phyloP scores from a whole-genome alignment of 2,113 vertebrate species.

The Diadophis punctatus region DNA sequence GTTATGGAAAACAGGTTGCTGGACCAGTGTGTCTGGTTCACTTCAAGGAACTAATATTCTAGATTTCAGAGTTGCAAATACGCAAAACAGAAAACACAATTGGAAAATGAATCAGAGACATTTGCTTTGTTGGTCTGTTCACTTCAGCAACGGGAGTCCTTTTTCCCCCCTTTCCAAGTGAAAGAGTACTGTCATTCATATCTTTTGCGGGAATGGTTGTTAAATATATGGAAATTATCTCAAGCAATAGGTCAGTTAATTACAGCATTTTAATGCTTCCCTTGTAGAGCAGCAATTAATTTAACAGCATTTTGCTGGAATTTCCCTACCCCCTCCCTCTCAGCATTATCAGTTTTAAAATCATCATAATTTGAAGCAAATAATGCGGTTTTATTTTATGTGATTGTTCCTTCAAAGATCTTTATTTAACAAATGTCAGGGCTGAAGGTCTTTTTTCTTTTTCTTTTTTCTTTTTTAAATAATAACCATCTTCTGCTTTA shows the following conservation, averaged over 20 bases:
- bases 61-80: background rate
- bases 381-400: slow-evolving; percentile 55
- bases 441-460: slow-evolving; percentile 56
- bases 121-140: background rate
- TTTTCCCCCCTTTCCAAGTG: slow-evolving; percentile 33
- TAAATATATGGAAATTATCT: slow-evolving; percentile 58
- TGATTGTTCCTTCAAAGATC: slow-evolving; percentile 59
- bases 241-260: slow-evolving; percentile 69
- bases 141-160: slow-evolving; percentile 17
- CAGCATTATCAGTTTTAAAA: slow-evolving; percentile 57
- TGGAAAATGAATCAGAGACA: background rate
- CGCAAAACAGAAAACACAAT: background rate
- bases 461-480: slow-evolving; percentile 28
- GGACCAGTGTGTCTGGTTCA: background rate
- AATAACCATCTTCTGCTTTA: slow-evolving; percentile 37
- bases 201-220: slow-evolving; percentile 46
- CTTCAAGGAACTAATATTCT: background rate
- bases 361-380: slow-evolving; percentile 57
- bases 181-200: slow-evolving; percentile 35
- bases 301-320: slow-evolving; percentile 55
- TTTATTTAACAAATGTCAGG: slow-evolving; percentile 52
- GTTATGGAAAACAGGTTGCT: background rate
- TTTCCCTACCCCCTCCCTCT: slow-evolving; percentile 52
- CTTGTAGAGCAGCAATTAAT: slow-evolving; percentile 69
- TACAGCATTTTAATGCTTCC: slow-evolving; percentile 59